phyloP scores from a whole-genome alignment of 1,140 invertebrate genomes.

The Eciton burchellii region DNA sequence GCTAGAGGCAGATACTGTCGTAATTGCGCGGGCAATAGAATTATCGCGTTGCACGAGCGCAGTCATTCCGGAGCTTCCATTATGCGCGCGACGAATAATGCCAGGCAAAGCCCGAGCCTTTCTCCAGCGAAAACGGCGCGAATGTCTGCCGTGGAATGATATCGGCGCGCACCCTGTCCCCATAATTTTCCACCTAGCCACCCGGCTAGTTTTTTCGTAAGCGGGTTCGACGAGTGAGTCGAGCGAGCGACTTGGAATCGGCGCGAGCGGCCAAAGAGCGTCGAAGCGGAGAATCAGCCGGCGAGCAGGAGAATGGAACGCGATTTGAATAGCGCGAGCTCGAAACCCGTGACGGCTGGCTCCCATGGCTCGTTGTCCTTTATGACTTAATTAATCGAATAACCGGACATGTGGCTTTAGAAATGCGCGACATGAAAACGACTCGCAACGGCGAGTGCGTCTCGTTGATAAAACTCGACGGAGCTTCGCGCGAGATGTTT shows the following conservation, averaged over 20 bases:
- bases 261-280: neutral
- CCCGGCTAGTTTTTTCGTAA: slow-evolving; percentile 50
- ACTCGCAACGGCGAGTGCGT: too few species aligned
- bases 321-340: too few species aligned
- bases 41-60: slow-evolving; percentile 76
- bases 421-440: too few species aligned
- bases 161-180: slow-evolving; percentile 48
- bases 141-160: slow-evolving; percentile 70
- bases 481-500: too few species aligned
- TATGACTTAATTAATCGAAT: too few species aligned
- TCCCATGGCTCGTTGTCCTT: too few species aligned
- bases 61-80: slow-evolving; percentile 72
- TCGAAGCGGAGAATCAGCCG: neutral
- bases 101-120: slow-evolving; percentile 69
- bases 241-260: neutral
- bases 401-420: too few species aligned
- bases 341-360: too few species aligned
- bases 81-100: slow-evolving; percentile 71
- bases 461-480: too few species aligned
- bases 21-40: slow-evolving; percentile 75
- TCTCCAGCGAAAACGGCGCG: slow-evolving; percentile 63
- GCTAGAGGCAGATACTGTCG: slow-evolving; percentile 66
- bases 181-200: slow-evolving; percentile 65
- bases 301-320: too few species aligned
- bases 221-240: neutral